Evolutionary conservation across 2,797 vertebrate species (phyloP).

Genomic region (Lepus townsendii): DNA sequence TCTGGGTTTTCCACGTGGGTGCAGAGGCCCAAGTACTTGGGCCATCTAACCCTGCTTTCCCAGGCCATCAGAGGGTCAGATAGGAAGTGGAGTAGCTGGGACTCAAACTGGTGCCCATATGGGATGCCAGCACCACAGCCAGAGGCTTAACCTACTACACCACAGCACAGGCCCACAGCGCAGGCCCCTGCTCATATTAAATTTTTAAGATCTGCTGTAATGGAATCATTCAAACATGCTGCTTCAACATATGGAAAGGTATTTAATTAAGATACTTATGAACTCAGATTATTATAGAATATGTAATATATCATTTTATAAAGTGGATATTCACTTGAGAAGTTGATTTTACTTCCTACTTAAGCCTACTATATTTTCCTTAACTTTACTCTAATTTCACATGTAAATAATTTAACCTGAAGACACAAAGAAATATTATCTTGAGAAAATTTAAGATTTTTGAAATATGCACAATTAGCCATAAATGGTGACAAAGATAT

Average conservation of each 20-base stretch:
- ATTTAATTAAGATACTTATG: not conserved
- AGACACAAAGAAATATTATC: constrained; percentile 24
- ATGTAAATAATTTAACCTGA: constrained; percentile 39
- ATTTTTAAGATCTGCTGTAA: constrained; percentile 12
- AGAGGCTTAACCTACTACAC: too few relatives aligned
- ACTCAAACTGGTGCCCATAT: too few relatives aligned
- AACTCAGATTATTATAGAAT: not conserved
- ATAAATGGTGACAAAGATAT: not conserved
- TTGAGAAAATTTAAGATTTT: not conserved
- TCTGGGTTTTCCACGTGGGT: too few relatives aligned
- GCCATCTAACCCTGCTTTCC: too few relatives aligned
- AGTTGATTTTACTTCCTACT: constrained; percentile 24
- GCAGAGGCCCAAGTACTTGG: too few relatives aligned
- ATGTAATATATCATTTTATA: not conserved
- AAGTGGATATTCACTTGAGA: not conserved
- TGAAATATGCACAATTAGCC: not conserved
- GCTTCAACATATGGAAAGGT: not conserved
- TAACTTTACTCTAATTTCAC: constrained; percentile 16
- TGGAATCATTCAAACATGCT: not conserved
- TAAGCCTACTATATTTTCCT: constrained; percentile 17
- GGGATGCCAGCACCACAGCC: too few relatives aligned
- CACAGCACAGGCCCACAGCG: too few relatives aligned
- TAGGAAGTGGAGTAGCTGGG: too few relatives aligned
- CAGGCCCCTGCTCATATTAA: not conserved
- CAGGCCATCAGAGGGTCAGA: too few relatives aligned